These are phyloP conservation scores for Ivindomyrus marchei DNA, from an alignment of 2,113 vertebrate genomes.

Conservation along the genomic window DNA sequence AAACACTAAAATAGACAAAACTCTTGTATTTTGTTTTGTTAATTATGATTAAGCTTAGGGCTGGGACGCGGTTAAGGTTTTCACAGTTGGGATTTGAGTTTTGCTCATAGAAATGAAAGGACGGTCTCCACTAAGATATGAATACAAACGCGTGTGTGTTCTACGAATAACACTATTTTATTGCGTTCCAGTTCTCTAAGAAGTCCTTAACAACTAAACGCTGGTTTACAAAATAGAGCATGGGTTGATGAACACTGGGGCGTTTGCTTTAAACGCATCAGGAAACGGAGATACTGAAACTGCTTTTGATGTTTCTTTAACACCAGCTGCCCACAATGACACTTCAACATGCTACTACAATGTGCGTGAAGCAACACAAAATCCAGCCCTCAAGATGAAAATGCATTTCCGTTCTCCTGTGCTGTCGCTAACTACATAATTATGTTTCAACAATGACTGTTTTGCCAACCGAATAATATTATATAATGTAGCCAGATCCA, in stretches of 20 bases:
- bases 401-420: not conserved
- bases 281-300: not conserved
- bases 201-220: not conserved
- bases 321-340: not conserved
- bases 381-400: not conserved
- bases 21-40: not conserved
- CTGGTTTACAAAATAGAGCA: not conserved
- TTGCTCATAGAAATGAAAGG: not conserved
- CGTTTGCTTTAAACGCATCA: not conserved
- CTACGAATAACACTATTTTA: not conserved
- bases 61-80: not conserved
- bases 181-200: not conserved
- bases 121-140: not conserved
- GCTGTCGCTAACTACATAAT: not conserved
- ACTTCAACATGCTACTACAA: not conserved
- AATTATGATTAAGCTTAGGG: not conserved
- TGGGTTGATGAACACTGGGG: not conserved
- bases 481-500: not conserved
- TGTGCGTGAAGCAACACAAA: not conserved
- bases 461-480: not conserved
- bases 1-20: not conserved
- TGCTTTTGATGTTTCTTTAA: not conserved
- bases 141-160: not conserved
- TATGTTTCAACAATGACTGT: not conserved
- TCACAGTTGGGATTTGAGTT: not conserved